phyloP scores from a whole-genome alignment of 2,888 invertebrate genomes.

The Agrotis puta region DNA sequence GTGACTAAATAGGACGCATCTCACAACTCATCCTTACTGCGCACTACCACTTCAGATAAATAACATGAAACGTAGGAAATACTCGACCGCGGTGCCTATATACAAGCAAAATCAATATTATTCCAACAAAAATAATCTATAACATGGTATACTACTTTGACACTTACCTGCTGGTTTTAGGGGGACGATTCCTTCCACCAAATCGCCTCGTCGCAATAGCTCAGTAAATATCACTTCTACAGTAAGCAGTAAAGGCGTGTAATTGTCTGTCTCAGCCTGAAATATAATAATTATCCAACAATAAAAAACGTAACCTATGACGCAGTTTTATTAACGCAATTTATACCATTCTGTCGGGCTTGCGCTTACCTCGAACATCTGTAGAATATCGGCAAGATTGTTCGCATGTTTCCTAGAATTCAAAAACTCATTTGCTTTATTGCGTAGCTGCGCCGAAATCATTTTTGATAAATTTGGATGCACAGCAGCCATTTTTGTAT shows the following conservation, averaged over 20 bases:
- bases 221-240: constrained; percentile 94
- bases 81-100: constrained; percentile 19
- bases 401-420: constrained; percentile 92
- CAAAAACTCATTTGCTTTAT: constrained; percentile 94
- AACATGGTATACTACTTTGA: constrained; percentile 52
- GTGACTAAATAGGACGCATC: constrained; percentile 56
- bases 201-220: constrained; percentile 92
- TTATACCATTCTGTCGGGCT: constrained; percentile 31
- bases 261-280: constrained; percentile 86
- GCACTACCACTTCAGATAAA: constrained; percentile 8
- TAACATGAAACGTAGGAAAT: constrained; percentile 9
- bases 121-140: constrained; percentile 63
- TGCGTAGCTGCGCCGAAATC: constrained; percentile 92
- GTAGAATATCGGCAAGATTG: constrained; percentile 93
- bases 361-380: constrained; percentile 92
- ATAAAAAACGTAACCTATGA: constrained; percentile 78
- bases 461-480: constrained; percentile 89
- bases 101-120: constrained; percentile 77
- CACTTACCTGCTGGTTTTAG: constrained; percentile 90
- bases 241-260: constrained; percentile 92
- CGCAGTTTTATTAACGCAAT: constrained; percentile 70
- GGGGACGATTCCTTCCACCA: constrained; percentile 92
- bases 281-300: constrained; percentile 73
- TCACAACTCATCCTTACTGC: constrained; percentile 31
- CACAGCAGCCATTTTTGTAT: constrained; percentile 87